Conservation (phyloP, 2,113 vertebrate species). For the Serilophus lunatus region DNA sequence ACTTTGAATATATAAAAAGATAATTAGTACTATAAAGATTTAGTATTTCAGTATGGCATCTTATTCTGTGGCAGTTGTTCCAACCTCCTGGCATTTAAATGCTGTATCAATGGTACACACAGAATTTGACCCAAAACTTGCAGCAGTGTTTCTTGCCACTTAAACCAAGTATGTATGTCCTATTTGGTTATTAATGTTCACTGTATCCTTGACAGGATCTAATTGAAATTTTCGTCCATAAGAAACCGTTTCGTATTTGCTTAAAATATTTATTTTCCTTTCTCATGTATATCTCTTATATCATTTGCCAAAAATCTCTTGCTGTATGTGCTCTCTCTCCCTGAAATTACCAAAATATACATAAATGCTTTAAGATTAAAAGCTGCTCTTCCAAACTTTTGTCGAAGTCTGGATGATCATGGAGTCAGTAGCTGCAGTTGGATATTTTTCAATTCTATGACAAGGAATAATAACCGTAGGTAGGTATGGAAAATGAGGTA, state of each 20-base stretch:
- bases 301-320: neutral
- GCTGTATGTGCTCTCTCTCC: neutral
- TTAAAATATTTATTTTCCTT: neutral
- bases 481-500: constrained; percentile 6
- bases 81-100: neutral
- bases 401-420: neutral
- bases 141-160: neutral
- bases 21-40: neutral
- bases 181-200: neutral
- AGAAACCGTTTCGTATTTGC: neutral
- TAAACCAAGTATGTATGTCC: neutral
- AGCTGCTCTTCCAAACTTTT: neutral
- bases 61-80: neutral
- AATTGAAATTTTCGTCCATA: neutral
- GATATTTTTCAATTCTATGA: neutral
- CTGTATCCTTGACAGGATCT: neutral
- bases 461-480: neutral
- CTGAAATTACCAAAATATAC: neutral
- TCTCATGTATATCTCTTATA: neutral
- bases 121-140: neutral
- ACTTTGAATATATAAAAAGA: neutral
- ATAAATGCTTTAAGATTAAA: neutral
- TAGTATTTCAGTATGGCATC: neutral
- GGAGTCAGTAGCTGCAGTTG: neutral
- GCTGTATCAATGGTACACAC: neutral